Evolutionary conservation across 1,140 invertebrate species (phyloP).

Genomic region (Kradibia gibbosae): DNA sequence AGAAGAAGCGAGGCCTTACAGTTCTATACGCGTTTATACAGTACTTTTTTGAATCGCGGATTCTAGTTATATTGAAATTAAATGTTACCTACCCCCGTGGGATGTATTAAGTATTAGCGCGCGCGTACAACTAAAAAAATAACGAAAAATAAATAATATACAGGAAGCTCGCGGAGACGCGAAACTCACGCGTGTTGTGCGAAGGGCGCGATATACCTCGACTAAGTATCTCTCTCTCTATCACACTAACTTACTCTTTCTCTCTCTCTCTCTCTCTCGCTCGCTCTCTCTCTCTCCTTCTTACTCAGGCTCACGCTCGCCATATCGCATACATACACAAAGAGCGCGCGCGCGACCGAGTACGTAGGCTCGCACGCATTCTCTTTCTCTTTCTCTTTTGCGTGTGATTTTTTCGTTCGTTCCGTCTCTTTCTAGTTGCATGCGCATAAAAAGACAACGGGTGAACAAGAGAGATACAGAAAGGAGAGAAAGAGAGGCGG

Average conservation of each 20-base stretch:
- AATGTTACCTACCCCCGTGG: constrained; percentile 48
- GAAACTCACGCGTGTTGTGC: constrained; percentile 35
- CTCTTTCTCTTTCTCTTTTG: constrained; percentile 39
- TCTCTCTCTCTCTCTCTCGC: constrained; percentile 26
- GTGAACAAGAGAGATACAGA: constrained; percentile 14
- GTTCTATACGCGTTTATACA: constrained; percentile 54
- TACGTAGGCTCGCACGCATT: too few relatives aligned
- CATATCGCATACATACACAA: too few relatives aligned
- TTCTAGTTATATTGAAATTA: not conserved
- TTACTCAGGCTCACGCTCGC: too few relatives aligned
- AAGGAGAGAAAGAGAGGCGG: not conserved
- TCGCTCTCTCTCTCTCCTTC: not conserved
- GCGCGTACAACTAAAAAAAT: constrained; percentile 27
- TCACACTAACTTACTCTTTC: constrained; percentile 27
- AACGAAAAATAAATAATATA: constrained; percentile 35
- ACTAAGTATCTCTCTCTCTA: constrained; percentile 8
- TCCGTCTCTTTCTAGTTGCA: constrained; percentile 18
- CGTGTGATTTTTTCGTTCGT: not conserved
- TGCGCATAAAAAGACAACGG: constrained; percentile 34
- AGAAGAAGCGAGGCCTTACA: constrained; percentile 55
- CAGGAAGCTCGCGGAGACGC: constrained; percentile 38
- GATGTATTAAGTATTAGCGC: not conserved
- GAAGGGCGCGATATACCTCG: constrained; percentile 46
- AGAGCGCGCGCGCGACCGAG: too few relatives aligned
- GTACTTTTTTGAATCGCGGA: constrained; percentile 52